These are phyloP conservation scores for Accipiter cooperii DNA, from an alignment of 2,113 vertebrate species.

Conservation along the genomic window DNA sequence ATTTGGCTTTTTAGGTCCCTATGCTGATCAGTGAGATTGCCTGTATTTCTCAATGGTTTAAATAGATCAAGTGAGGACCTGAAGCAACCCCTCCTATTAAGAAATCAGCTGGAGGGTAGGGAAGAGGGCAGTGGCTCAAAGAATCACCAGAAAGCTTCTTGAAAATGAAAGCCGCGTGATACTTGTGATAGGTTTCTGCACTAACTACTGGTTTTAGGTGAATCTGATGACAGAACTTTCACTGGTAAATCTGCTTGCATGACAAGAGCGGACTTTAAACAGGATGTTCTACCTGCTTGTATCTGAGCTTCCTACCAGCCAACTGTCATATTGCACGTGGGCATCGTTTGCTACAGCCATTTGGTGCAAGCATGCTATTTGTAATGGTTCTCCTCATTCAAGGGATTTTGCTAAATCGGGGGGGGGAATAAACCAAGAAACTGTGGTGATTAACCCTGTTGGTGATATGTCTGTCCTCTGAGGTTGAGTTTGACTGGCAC, in stretches of 20 bases:
- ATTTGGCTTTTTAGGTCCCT: neutral
- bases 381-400: neutral
- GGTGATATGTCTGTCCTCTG: neutral
- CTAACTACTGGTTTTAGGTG: neutral
- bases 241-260: neutral
- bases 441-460: neutral
- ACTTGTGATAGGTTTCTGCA: neutral
- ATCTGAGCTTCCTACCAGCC: neutral
- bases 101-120: neutral
- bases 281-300: neutral
- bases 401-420: neutral
- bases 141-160: neutral
- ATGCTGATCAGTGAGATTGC: neutral
- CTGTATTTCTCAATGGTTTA: neutral
- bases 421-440: neutral
- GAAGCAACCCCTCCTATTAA: neutral
- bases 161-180: neutral
- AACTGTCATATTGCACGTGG: neutral
- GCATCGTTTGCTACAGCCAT: neutral
- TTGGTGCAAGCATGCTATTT: neutral
- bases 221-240: neutral
- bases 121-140: neutral
- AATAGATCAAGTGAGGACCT: neutral
- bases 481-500: neutral
- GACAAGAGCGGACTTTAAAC: neutral